Conservation (phyloP, 2,797 vertebrate genomes). For the Alauda arvensis region DNA sequence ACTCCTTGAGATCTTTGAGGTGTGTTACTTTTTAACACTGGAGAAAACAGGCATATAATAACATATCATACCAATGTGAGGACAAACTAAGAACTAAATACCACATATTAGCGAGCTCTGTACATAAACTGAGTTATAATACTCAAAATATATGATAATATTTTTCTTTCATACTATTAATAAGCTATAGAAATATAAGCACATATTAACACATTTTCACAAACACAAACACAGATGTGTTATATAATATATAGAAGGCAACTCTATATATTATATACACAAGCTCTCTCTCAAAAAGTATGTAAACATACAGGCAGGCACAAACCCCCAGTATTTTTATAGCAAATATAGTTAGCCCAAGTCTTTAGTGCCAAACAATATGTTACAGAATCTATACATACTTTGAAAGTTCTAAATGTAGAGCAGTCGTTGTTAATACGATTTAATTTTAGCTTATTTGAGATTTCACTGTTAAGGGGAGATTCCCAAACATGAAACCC, state of each 20-base stretch:
- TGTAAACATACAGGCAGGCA: constrained; percentile 15
- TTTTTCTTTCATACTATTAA: neutral
- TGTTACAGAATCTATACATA: neutral
- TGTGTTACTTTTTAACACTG: neutral
- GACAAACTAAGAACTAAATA: constrained; percentile 8
- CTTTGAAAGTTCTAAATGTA: constrained; percentile 15
- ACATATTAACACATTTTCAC: constrained; percentile 41
- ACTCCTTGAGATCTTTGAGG: constrained; percentile 34
- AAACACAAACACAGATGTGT: constrained; percentile 19
- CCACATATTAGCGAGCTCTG: neutral
- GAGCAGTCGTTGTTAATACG: neutral
- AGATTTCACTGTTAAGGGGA: constrained; percentile 1
- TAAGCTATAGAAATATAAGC: constrained; percentile 19
- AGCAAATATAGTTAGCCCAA: neutral
- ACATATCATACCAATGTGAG: neutral
- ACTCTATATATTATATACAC: constrained; percentile 41
- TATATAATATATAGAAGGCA: constrained; percentile 36
- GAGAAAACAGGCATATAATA: constrained; percentile 2
- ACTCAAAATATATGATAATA: neutral
- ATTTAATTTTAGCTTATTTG: neutral
- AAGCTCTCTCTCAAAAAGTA: constrained; percentile 29
- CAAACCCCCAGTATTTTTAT: constrained; percentile 10
- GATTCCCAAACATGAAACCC: neutral
- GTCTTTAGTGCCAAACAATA: neutral
- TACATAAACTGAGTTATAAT: neutral